Conservation (phyloP, 2,113 vertebrate genomes). For the Lepisosteus osseus region DNA sequence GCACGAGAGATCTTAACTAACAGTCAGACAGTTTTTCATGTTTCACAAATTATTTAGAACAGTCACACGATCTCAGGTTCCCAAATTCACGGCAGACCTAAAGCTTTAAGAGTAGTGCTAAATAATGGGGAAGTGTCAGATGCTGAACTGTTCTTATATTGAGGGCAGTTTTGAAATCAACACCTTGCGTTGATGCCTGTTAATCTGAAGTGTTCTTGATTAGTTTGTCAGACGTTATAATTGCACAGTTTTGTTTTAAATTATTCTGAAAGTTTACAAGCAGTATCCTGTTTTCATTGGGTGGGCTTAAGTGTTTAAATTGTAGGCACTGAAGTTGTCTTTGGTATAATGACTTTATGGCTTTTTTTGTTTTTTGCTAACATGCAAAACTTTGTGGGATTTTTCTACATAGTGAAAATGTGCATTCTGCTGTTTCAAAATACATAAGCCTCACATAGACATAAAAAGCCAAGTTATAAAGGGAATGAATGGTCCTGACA, state of each 20-base stretch:
- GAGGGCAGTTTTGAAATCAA: no score
- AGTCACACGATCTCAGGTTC: slow-evolving; percentile 25
- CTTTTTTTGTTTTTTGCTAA: not conserved
- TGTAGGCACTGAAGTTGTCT: not conserved
- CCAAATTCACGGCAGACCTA: not conserved
- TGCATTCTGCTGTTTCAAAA: no score
- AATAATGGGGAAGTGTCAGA: not conserved
- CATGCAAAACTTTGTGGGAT: not conserved
- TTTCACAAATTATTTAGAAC: slow-evolving; percentile 10
- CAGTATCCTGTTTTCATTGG: not conserved
- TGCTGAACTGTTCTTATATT: not conserved
- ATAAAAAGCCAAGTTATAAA: slow-evolving; percentile 28
- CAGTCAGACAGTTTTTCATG: slow-evolving; percentile 19
- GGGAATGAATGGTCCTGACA: slow-evolving; percentile 42
- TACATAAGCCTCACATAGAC: no score
- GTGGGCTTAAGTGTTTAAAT: not conserved
- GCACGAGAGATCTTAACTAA: slow-evolving; percentile 57
- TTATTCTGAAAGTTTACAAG: not conserved
- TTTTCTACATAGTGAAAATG: not conserved
- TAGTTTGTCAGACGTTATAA: not conserved
- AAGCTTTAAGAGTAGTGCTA: not conserved
- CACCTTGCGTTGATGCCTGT: not conserved
- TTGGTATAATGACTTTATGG: not conserved
- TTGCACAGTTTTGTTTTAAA: not conserved
- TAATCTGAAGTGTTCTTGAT: not conserved